A percentile compares a stretch with the other conserved stretches of the same genome.
Conservation (phyloP, 1,140 invertebrate genomes). For the Drosophila kikkawai region DNA sequence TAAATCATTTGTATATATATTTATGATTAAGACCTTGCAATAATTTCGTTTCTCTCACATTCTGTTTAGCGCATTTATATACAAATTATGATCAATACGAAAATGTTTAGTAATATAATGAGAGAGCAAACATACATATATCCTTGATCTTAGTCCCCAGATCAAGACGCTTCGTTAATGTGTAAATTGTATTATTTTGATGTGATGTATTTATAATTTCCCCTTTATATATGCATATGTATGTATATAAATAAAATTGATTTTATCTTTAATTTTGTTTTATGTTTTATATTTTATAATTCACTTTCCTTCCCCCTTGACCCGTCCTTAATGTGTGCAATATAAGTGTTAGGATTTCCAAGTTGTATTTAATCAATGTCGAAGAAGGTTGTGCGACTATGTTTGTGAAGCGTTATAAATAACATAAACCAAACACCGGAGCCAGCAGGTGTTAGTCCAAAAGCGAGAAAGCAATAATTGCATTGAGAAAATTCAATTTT, state of each 20-base stretch:
- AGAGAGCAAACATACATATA: conserved; percentile 51
- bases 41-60: conserved; percentile 65
- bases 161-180: conserved; percentile 50
- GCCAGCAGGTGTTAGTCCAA: conserved; percentile 55
- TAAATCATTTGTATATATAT: conserved; percentile 77
- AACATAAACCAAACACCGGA: conserved; percentile 54
- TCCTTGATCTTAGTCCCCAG: conserved; percentile 39
- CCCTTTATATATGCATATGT: conserved; percentile 39
- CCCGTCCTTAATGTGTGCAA: conserved; percentile 60
- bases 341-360: conserved; percentile 51
- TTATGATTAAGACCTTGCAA: conserved; percentile 69
- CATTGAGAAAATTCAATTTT: conserved; percentile 72
- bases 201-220: conserved; percentile 83
- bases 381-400: conserved; percentile 78
- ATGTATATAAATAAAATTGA: conserved; percentile 69
- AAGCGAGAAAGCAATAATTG: conserved; percentile 73
- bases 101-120: conserved; percentile 60
- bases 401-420: conserved; percentile 72
- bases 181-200: conserved; percentile 82
- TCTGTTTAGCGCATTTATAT: conserved; percentile 77
- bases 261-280: conserved; percentile 58
- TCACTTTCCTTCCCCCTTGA: not conserved
- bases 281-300: conserved; percentile 13
- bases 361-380: conserved; percentile 61
- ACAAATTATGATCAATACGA: conserved; percentile 54